Conservation (phyloP, 2,797 vertebrate species). For the Triplophysa yarkandensis region DNA sequence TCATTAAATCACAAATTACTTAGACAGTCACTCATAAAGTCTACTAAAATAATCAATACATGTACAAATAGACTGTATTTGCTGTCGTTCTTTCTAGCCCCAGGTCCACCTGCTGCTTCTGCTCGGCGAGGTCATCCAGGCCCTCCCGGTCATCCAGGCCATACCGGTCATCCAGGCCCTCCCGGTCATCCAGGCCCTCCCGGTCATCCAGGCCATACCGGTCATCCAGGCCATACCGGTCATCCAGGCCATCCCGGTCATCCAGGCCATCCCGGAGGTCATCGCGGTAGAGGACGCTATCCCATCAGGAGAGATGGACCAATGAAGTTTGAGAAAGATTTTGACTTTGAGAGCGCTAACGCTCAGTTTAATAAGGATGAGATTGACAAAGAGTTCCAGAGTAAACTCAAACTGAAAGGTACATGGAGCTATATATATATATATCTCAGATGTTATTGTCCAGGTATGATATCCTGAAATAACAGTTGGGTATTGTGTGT, state of each 20-base stretch:
- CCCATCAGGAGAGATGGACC: constrained; percentile 88
- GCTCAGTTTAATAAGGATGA: constrained; percentile 98
- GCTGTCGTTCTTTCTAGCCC: constrained; percentile 68
- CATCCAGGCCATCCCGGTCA: too few species aligned
- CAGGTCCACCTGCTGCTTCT: constrained; percentile 63
- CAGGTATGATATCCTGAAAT: too few species aligned
- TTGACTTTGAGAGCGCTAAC: constrained; percentile 98
- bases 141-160: too few species aligned
- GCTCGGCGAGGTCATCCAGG: constrained; percentile 40
- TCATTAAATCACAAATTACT: too few species aligned
- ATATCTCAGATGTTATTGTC: neutral
- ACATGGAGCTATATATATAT: neutral
- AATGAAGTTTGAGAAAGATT: constrained; percentile 98
- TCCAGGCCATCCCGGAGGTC: constrained; percentile 74
- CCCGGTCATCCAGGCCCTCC: too few species aligned
- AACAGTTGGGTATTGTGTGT: neutral
- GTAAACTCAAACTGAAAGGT: constrained; percentile 97
- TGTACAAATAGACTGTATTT: too few species aligned
- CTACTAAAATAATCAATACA: too few species aligned
- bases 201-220: too few species aligned
- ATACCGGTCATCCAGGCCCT: too few species aligned
- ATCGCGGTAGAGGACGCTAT: constrained; percentile 89
- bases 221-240: too few species aligned
- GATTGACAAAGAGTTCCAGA: constrained; percentile 96
- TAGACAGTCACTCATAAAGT: too few species aligned